phyloP scores from a whole-genome alignment of 2,888 invertebrate genomes.

The Mimas tiliae region DNA sequence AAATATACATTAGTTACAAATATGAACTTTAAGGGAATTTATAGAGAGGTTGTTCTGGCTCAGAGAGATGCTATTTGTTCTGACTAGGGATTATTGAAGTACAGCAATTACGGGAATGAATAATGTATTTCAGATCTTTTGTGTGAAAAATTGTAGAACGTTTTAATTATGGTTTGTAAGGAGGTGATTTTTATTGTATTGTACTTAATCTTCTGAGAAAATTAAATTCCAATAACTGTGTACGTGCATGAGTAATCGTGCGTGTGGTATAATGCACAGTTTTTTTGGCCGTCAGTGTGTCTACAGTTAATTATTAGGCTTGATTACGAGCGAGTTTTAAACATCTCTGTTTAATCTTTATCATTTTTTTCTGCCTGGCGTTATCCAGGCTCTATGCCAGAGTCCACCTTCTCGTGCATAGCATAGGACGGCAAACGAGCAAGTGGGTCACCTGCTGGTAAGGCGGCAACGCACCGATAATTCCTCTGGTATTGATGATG shows the following conservation, averaged over 20 bases:
- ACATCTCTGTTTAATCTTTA: neutral
- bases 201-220: constrained; percentile 1
- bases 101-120: constrained; percentile 48
- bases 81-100: constrained; percentile 38
- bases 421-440: too few relatives aligned
- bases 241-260: neutral
- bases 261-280: neutral
- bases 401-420: too few relatives aligned
- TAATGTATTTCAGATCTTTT: constrained; percentile 50
- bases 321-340: neutral
- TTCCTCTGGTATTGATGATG: too few relatives aligned
- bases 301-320: neutral
- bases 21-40: neutral
- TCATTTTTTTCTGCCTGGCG: too few relatives aligned
- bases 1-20: neutral
- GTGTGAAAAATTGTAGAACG: constrained; percentile 45
- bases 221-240: constrained; percentile 15
- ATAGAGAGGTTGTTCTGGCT: neutral
- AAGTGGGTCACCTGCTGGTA: too few relatives aligned
- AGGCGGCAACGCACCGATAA: too few relatives aligned
- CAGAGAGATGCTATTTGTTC: constrained; percentile 12
- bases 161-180: constrained; percentile 37
- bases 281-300: constrained; percentile 7
- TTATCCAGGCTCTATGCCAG: too few relatives aligned
- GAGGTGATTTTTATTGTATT: constrained; percentile 27